phyloP scores from a whole-genome alignment of 2,888 invertebrate species.

The Volucella bombylans region DNA sequence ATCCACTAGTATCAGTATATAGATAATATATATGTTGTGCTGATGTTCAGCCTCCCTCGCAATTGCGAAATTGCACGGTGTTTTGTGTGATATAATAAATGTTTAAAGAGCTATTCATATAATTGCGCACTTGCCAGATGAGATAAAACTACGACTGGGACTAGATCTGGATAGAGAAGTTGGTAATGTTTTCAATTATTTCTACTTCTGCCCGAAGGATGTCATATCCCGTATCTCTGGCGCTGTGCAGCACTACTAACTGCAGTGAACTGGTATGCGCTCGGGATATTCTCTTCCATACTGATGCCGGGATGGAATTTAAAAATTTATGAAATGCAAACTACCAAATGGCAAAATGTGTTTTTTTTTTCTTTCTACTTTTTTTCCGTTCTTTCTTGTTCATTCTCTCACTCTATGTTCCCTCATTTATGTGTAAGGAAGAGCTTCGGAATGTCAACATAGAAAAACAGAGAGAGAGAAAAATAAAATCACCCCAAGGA shows the following conservation, averaged over 20 bases:
- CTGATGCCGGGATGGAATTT: conserved; percentile 11
- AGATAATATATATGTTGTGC: not conserved
- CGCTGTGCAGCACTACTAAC: not conserved
- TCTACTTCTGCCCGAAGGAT: conserved; percentile 52
- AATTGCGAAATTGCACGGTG: conserved; percentile 21
- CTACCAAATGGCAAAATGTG: conserved; percentile 15
- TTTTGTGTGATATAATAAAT: conserved; percentile 69
- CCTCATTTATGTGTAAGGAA: not conserved
- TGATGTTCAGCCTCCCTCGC: not conserved
- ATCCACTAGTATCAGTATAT: not conserved
- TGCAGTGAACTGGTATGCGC: too few species aligned
- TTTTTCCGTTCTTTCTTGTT: not conserved
- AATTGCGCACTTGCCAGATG: conserved; percentile 72
- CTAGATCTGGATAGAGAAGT: conserved; percentile 18
- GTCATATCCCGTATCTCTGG: conserved; percentile 32
- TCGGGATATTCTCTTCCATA: too few species aligned
- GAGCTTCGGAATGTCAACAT: not conserved
- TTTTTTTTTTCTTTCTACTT: not conserved
- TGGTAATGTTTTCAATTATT: conserved; percentile 71
- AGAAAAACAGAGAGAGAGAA: too few species aligned
- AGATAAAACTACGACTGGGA: conserved; percentile 58
- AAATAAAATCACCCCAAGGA: too few species aligned
- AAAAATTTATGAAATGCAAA: conserved; percentile 47
- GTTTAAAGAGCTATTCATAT: conserved; percentile 72
- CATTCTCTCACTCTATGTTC: too few species aligned